Conservation (phyloP, 2,797 vertebrate species). For the Sebastes goodei region DNA sequence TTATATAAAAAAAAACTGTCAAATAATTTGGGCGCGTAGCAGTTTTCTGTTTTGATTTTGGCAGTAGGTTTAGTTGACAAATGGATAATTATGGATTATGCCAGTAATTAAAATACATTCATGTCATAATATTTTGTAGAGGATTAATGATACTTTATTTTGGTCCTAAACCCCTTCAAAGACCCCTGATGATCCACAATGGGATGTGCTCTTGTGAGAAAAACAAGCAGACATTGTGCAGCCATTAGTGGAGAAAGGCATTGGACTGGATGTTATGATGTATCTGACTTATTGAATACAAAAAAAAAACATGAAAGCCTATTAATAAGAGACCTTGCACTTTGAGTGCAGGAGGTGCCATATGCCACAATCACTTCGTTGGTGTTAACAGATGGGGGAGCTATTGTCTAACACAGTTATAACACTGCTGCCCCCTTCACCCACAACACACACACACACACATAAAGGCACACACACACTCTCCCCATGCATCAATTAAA, state of each 20-base stretch:
- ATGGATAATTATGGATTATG: not conserved
- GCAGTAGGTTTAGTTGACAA: not conserved
- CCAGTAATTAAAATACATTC: not conserved
- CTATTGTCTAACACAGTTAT: slow-evolving; percentile 64
- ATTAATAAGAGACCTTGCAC: not conserved
- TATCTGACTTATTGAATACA: not conserved
- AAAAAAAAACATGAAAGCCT: not conserved
- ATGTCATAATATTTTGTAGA: not conserved
- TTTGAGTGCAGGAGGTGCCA: not conserved
- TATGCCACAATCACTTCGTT: slow-evolving; percentile 30
- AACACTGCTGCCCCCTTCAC: not conserved
- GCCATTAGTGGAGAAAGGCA: not conserved
- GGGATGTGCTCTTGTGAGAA: not conserved
- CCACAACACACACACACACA: not conserved
- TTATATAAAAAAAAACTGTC: not conserved
- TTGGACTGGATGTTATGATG: not conserved
- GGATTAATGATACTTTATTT: not conserved
- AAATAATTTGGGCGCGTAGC: not conserved
- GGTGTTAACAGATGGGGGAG: slow-evolving; percentile 77
- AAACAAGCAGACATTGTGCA: not conserved
- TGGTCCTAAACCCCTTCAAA: not conserved
- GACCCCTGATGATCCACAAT: not conserved
- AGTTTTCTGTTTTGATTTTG: not conserved
- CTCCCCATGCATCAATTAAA: not conserved
- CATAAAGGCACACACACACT: not conserved